Evolutionary conservation across 2,888 invertebrate genomes (phyloP).

Genomic region (Troides oblongomaculatus): DNA sequence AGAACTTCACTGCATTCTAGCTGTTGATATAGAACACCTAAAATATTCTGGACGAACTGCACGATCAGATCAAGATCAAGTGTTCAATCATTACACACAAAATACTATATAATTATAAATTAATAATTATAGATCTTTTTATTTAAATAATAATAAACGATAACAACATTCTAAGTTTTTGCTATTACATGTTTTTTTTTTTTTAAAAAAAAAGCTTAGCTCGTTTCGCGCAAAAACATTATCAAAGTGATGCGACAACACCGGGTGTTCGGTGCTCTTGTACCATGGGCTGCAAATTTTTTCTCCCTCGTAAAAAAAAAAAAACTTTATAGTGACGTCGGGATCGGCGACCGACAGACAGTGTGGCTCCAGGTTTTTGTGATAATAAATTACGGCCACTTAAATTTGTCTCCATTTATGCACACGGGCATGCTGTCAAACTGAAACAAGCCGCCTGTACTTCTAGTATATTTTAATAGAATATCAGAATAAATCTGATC

Average conservation of each 20-base stretch:
- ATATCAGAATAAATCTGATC: too few species aligned
- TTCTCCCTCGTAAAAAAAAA: conserved; percentile 42
- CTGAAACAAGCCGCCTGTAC: conserved; percentile 24
- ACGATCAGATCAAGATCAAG: too few species aligned
- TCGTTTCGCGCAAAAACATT: conserved; percentile 36
- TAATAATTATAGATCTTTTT: too few species aligned
- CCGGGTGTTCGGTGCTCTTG: conserved; percentile 49
- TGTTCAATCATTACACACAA: too few species aligned
- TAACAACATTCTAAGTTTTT: too few species aligned
- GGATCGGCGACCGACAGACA: conserved; percentile 54
- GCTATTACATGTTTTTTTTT: neutral
- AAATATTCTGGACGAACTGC: too few species aligned
- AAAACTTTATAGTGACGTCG: conserved; percentile 51
- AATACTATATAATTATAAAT: too few species aligned
- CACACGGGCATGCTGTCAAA: conserved; percentile 26
- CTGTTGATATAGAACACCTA: too few species aligned
- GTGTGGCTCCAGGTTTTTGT: conserved; percentile 66
- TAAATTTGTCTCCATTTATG: conserved; percentile 31
- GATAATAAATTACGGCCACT: conserved; percentile 52
- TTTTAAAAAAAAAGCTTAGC: neutral
- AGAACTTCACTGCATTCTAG: too few species aligned
- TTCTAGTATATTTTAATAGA: too few species aligned
- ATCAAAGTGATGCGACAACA: conserved; percentile 60
- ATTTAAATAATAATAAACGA: too few species aligned
- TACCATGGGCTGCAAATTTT: conserved; percentile 56